These are phyloP conservation scores for Microvelia longipes DNA, from an alignment of 1,140 invertebrate species.

Conservation along the genomic window DNA sequence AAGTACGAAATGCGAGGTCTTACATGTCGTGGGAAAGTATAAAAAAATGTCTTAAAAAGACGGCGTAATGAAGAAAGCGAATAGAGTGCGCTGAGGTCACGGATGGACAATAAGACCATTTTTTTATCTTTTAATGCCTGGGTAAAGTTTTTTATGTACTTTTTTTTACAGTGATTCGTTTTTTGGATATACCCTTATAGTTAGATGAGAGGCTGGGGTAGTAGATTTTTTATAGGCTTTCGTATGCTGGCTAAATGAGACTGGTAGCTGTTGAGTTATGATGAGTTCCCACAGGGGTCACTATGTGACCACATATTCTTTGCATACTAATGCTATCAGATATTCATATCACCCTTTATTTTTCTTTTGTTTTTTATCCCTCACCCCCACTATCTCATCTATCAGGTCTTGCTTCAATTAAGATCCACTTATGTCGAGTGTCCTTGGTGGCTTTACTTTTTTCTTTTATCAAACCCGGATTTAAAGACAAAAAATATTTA, in stretches of 20 bases:
- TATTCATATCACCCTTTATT: not conserved
- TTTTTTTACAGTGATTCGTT: not conserved
- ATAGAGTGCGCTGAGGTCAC: not conserved
- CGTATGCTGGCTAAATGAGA: too few species aligned
- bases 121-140: not conserved
- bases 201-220: not conserved
- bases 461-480: not conserved
- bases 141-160: too few species aligned
- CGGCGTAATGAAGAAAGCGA: not conserved
- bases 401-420: not conserved
- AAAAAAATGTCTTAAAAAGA: not conserved
- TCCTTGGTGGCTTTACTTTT: not conserved
- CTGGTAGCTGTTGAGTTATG: not conserved
- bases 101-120: not conserved
- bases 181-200: not conserved
- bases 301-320: not conserved
- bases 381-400: not conserved
- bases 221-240: not conserved
- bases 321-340: not conserved
- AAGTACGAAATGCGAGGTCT: too few species aligned
- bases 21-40: not conserved
- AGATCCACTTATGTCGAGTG: not conserved
- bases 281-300: not conserved
- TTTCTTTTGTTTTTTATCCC: not conserved
- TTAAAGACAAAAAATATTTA: not conserved